A percentile compares a stretch with the other conserved stretches of the same genome.
Conservation (phyloP, 2,113 vertebrate genomes). For the Stictonetta naevosa region DNA sequence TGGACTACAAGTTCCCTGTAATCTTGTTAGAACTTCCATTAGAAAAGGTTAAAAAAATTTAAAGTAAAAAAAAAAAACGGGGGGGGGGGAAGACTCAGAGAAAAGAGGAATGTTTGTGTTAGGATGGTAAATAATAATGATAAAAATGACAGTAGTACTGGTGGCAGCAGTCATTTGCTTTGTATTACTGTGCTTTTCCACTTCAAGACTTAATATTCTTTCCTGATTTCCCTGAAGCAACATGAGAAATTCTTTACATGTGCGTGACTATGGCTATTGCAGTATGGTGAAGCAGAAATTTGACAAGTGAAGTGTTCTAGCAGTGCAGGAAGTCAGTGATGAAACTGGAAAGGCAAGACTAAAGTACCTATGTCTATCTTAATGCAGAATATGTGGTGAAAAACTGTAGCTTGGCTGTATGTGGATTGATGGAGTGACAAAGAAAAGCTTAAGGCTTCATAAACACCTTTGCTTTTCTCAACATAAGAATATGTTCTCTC, state of each 20-base stretch:
- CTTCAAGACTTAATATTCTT: neutral
- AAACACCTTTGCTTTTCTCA: neutral
- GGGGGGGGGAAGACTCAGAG: neutral
- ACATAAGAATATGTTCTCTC: neutral
- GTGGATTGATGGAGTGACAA: neutral
- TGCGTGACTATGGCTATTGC: neutral
- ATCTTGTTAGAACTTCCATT: neutral
- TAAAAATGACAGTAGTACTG: neutral
- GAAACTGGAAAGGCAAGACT: neutral
- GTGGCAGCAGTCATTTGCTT: neutral
- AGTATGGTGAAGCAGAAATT: neutral
- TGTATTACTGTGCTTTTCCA: neutral
- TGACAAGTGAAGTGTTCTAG: neutral
- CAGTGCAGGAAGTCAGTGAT: neutral
- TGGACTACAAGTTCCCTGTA: neutral
- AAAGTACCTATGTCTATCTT: neutral
- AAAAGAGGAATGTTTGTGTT: neutral
- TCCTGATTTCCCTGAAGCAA: neutral
- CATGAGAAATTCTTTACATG: neutral
- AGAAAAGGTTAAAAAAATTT: neutral
- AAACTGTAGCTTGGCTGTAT: neutral
- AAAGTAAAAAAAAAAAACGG: neutral
- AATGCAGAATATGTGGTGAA: neutral
- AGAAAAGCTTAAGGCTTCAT: neutral
- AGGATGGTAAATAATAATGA: neutral